These are phyloP conservation scores for Henricia sp. DNA, from an alignment of 53 echinoderm and acorn worm species.

Conservation along the genomic window DNA sequence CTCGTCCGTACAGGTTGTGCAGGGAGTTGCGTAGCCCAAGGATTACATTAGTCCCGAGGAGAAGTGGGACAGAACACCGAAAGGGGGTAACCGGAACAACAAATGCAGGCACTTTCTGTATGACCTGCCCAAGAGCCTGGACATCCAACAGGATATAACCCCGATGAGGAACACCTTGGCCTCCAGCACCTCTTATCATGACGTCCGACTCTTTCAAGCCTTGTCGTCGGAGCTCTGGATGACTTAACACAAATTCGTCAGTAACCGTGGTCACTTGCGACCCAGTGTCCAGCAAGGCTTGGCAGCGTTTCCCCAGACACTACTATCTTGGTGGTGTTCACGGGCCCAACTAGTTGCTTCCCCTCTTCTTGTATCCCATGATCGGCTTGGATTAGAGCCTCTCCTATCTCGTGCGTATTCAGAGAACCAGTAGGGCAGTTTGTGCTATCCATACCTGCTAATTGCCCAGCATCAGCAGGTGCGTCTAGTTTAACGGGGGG, in stretches of 20 bases:
- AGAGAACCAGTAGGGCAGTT: background rate
- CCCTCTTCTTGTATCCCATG: background rate
- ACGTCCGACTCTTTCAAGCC: background rate
- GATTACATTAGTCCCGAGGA: conserved; percentile 20
- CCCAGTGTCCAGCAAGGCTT: conserved; percentile 9
- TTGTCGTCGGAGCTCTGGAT: background rate
- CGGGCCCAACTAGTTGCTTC: background rate
- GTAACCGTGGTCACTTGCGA: conserved; percentile 27
- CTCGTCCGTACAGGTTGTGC: conserved; percentile 1
- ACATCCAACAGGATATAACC: background rate
- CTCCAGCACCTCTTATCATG: conserved; percentile 9
- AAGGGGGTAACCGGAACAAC: conserved; percentile 2
- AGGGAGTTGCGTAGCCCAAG: background rate
- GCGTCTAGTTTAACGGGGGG: conserved; percentile 26
- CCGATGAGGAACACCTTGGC: conserved; percentile 5
- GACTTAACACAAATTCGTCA: background rate
- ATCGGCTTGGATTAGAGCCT: background rate
- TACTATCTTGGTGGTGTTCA: background rate
- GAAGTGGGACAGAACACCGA: background rate
- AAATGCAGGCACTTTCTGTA: background rate
- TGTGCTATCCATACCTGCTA: background rate
- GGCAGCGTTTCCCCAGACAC: background rate
- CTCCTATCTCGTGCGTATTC: background rate
- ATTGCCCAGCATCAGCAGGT: conserved; percentile 33
- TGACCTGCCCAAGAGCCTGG: background rate